Conservation (phyloP, 2,113 vertebrate species). For the Pheucticus melanocephalus region DNA sequence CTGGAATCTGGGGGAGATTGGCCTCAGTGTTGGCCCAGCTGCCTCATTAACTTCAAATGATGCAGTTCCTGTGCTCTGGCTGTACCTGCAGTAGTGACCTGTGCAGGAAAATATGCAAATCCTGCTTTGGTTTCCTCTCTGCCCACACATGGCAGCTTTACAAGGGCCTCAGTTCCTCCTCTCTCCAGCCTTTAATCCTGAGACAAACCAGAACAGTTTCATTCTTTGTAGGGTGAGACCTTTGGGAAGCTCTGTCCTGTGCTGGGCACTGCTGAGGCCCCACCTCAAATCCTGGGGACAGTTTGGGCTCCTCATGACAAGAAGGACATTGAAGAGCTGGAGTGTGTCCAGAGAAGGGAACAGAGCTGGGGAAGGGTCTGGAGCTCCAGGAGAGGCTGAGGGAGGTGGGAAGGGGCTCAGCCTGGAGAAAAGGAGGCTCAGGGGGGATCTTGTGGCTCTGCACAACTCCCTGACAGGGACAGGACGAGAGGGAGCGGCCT, state of each 20-base stretch:
- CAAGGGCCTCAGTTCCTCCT: background rate
- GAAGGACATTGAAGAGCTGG: background rate
- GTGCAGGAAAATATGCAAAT: background rate
- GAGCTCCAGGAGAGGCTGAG: accelerated
- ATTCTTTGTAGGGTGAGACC: background rate
- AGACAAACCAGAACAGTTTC: background rate
- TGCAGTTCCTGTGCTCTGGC: background rate
- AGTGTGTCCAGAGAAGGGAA: accelerated
- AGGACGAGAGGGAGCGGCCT: background rate
- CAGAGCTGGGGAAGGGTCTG: background rate
- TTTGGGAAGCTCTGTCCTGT: background rate
- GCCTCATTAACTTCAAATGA: background rate
- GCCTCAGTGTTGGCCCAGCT: background rate
- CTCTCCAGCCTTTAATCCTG: background rate
- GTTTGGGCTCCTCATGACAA: background rate
- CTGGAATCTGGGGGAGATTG: background rate
- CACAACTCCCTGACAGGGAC: background rate
- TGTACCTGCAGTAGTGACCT: background rate
- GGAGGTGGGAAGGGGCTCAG: background rate
- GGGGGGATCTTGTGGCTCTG: background rate
- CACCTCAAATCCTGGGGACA: background rate
- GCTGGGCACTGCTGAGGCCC: background rate
- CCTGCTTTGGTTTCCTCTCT: background rate
- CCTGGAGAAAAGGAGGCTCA: background rate
- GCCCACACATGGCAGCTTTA: background rate